Percentiles rank a stretch among this genome's conserved stretches.
phyloP scores from a whole-genome alignment of 2,797 vertebrate genomes.

The Hapalemur alaotrensis region DNA sequence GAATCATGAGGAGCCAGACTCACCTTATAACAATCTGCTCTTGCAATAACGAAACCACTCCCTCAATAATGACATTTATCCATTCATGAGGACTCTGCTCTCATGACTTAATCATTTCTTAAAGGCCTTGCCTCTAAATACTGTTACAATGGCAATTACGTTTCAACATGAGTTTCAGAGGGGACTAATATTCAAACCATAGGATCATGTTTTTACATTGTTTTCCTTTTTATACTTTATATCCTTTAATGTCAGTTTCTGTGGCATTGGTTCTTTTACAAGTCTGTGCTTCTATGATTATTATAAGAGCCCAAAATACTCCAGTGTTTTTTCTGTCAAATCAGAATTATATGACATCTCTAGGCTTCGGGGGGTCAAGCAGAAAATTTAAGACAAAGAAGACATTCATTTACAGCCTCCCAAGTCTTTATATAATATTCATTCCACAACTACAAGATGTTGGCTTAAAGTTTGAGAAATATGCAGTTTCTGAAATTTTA shows the following conservation, averaged over 20 bases:
- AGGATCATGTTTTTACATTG: not conserved
- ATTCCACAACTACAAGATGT: not conserved
- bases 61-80: not conserved
- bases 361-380: not conserved
- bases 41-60: not conserved
- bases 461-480: conserved; percentile 22
- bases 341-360: not conserved
- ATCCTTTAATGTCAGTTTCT: not conserved
- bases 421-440: not conserved
- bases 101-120: not conserved
- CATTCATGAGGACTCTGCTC: not conserved
- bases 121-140: not conserved
- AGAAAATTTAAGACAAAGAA: conserved; percentile 7
- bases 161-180: not conserved
- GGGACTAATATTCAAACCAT: not conserved
- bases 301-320: not conserved
- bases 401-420: not conserved
- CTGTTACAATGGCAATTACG: not conserved
- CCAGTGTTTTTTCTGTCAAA: not conserved
- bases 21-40: not conserved
- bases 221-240: not conserved
- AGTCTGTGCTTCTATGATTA: not conserved
- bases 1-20: not conserved
- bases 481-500: not conserved
- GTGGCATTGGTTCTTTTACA: not conserved